phyloP scores from a whole-genome alignment of 2,797 vertebrate genomes.

The Hippocampus kuda region DNA sequence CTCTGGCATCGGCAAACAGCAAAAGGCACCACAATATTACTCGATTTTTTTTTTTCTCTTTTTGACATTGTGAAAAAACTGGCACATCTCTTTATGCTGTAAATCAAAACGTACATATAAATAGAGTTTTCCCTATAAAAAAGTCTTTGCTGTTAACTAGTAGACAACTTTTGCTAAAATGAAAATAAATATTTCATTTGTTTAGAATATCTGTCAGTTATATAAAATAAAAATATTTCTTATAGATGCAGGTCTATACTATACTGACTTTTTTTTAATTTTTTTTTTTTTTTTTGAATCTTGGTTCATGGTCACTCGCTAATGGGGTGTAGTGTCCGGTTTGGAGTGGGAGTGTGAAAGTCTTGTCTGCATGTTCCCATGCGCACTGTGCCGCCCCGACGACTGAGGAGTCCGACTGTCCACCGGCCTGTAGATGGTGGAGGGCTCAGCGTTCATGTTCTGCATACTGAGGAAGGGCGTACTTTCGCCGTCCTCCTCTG shows the following conservation, averaged over 20 bases:
- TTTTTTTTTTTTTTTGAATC: conserved; percentile 23
- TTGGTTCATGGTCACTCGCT: conserved; percentile 63
- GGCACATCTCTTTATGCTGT: conserved; percentile 96
- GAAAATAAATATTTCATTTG: conserved; percentile 99
- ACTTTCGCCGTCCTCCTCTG: conserved; percentile 86
- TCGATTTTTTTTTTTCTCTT: conserved; percentile 75
- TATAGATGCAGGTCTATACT: conserved; percentile 81
- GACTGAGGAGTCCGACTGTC: conserved; percentile 92
- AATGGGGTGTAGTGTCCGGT: conserved; percentile 82
- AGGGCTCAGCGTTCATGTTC: conserved; percentile 83
- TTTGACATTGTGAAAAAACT: conserved; percentile 94
- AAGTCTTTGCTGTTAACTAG: conserved; percentile 98
- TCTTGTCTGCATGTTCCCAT: conserved; percentile 75
- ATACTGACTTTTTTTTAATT: conserved; percentile 58
- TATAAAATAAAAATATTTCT: conserved; percentile 99
- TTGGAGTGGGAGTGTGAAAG: conserved; percentile 74
- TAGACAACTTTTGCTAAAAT: conserved; percentile 99
- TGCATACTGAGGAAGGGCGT: conserved; percentile 95
- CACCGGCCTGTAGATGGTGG: conserved; percentile 75
- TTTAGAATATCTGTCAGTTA: conserved; percentile 98
- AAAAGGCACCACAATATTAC: conserved; percentile 99
- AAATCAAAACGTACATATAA: conserved; percentile 99
- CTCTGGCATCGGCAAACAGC: conserved; percentile 92
- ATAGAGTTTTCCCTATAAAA: conserved; percentile 99
- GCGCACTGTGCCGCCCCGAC: conserved; percentile 74